Conservation (phyloP, 2,797 vertebrate genomes). For the Crenichthys baileyi region DNA sequence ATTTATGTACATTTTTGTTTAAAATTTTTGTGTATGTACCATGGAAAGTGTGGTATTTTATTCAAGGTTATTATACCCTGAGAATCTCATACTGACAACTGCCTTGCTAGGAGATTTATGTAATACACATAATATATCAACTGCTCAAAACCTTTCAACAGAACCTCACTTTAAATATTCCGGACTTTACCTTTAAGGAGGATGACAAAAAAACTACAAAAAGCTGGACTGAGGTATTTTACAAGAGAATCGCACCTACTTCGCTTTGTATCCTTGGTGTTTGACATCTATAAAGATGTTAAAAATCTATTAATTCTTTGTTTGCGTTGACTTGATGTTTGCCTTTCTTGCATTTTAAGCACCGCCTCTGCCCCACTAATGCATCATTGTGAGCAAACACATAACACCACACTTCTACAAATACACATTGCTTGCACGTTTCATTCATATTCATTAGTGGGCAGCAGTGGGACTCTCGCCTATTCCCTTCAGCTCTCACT, state of each 20-base stretch:
- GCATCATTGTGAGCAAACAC: slow-evolving; percentile 9
- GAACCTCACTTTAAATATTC: background rate
- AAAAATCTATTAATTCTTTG: slow-evolving; percentile 23
- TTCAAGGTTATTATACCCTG: background rate
- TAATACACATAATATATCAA: background rate
- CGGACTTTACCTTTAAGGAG: background rate
- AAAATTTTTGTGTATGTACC: background rate
- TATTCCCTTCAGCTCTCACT: slow-evolving; percentile 53
- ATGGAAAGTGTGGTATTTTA: background rate
- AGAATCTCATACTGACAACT: background rate
- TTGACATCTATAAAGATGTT: slow-evolving; percentile 48
- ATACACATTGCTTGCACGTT: slow-evolving; percentile 30
- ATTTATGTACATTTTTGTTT: background rate
- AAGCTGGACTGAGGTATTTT: slow-evolving; percentile 45
- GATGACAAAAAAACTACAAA: slow-evolving; percentile 43
- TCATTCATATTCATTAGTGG: slow-evolving; percentile 70
- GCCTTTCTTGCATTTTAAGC: slow-evolving; percentile 16
- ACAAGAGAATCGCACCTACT: slow-evolving; percentile 27
- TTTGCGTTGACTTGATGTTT: slow-evolving; percentile 5
- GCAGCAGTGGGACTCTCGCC: slow-evolving; percentile 37
- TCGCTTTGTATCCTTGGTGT: slow-evolving; percentile 54
- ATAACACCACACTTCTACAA: slow-evolving; percentile 19
- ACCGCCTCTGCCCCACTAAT: slow-evolving; percentile 18
- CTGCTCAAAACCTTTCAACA: background rate
- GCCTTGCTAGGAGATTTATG: background rate